phyloP scores from a whole-genome alignment of 2,797 vertebrate genomes.

The Schizopygopsis pylzovi region DNA sequence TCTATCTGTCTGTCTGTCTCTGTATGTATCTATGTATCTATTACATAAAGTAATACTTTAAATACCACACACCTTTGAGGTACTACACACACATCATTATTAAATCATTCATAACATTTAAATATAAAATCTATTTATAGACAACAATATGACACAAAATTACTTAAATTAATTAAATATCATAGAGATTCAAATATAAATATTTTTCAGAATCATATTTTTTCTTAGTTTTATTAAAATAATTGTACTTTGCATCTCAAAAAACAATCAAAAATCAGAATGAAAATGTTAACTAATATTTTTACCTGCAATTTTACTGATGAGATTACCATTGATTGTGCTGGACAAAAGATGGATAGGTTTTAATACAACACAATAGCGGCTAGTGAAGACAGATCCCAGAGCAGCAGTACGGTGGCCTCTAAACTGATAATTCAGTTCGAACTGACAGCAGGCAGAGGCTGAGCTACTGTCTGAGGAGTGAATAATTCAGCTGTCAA shows the following conservation, averaged over 20 bases:
- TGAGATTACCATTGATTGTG: conserved; percentile 34
- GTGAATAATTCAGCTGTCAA: conserved; percentile 79
- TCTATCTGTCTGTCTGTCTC: too few relatives aligned
- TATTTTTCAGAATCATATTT: background rate
- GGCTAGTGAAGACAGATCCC: conserved; percentile 2
- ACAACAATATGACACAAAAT: background rate
- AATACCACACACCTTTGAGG: background rate
- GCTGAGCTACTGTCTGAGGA: conserved; percentile 77
- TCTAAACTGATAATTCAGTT: conserved; percentile 68
- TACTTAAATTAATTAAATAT: background rate
- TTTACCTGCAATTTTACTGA: background rate
- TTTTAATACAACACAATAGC: conserved; percentile 26
- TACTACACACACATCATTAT: background rate
- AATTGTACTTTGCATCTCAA: background rate
- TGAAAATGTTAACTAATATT: background rate
- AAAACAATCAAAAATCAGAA: background rate
- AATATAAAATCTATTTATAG: background rate
- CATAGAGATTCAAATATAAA: background rate
- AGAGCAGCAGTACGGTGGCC: conserved; percentile 42
- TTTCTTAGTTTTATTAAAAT: background rate
- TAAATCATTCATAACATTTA: background rate
- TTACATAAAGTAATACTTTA: background rate
- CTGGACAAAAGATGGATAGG: conserved; percentile 37
- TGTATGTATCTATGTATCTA: background rate
- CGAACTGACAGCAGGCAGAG: conserved; percentile 74